Evolutionary conservation across 1,140 invertebrate genomes (phyloP).

Genomic region (Galleria mellonella): DNA sequence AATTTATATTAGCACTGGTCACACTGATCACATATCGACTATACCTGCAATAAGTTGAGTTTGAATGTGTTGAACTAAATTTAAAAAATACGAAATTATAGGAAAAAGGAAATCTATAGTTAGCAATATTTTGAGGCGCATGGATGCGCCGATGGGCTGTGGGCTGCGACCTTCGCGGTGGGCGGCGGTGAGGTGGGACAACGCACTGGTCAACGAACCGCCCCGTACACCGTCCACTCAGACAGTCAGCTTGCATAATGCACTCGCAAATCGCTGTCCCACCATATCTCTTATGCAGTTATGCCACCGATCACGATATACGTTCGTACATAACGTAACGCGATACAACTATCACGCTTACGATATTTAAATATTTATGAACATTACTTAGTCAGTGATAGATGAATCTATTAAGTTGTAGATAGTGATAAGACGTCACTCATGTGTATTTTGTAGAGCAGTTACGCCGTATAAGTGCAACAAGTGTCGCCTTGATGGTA

Average conservation of each 20-base stretch:
- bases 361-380: slow-evolving; percentile 22
- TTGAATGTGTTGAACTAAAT: slow-evolving; percentile 42
- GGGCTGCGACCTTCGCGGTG: slow-evolving; percentile 65
- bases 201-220: slow-evolving; percentile 68
- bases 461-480: slow-evolving; percentile 70
- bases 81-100: background rate
- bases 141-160: slow-evolving; percentile 23
- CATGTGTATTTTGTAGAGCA: slow-evolving; percentile 53
- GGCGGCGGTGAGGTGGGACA: slow-evolving; percentile 52
- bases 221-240: slow-evolving; percentile 33
- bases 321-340: slow-evolving; percentile 17
- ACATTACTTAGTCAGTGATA: slow-evolving; percentile 17
- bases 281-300: slow-evolving; percentile 49
- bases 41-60: slow-evolving; percentile 43
- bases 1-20: slow-evolving; percentile 51
- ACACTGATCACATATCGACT: slow-evolving; percentile 68
- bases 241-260: slow-evolving; percentile 55
- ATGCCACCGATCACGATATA: slow-evolving; percentile 23
- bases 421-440: slow-evolving; percentile 42
- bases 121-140: slow-evolving; percentile 1
- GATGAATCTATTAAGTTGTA: slow-evolving; percentile 24
- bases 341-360: slow-evolving; percentile 8
- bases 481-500: slow-evolving; percentile 64
- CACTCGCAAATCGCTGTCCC: slow-evolving; percentile 39
- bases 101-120: too few species aligned